Base-by-base conservation (phyloP, 2,888 invertebrate genomes). In the Xanthostigma xanthostigma region DNA sequence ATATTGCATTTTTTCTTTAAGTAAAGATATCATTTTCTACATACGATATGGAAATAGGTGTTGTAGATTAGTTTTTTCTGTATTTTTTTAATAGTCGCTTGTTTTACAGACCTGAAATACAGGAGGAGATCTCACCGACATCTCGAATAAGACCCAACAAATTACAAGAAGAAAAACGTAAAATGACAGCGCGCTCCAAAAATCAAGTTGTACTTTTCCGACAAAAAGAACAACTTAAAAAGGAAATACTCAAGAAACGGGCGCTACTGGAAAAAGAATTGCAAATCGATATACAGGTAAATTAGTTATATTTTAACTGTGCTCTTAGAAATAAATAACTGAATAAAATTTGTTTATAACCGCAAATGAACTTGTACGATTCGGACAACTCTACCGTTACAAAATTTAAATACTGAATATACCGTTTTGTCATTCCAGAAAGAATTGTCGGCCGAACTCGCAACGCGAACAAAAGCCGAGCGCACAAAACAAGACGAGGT, bases 141-240 rank as follows among this genome's bases (percentile, higher is more conserved):
- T 13, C 48, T n/a, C 36, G 39, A 48, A 33, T 27, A 27, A 37
- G 48, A 17, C 12, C 40, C 10, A 48, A 43, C 43, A 48, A 48
- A 48, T 11, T 58, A 46, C 74, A 64, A 50, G 78, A 74, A 56
- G 72, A 67, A 53, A 76, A 69, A 51, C 76, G 68, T 56, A 74
- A 66, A 61, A 74, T 70, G 55, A 71, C 71, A 59, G 76, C 66
- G 55, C 73, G 67, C 63, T 76, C 73, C 10, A 74, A 76, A 56
- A 75, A 86, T 53, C 82, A 86, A 62, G 80, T 84, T 62, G 71
- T 85, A 38, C 73, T 92, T 17, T 83, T 84, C 64, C 81, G 88
- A 58, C 93, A 94, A 59, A 94, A 93, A 62, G 94, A 94, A 64
- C 71, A 85, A 57, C 76, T 96, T 44, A 93, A 93, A 66, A 93